Evolutionary conservation across 2,888 invertebrate species (phyloP).

Genomic region (Dromius quadrimaculatus): DNA sequence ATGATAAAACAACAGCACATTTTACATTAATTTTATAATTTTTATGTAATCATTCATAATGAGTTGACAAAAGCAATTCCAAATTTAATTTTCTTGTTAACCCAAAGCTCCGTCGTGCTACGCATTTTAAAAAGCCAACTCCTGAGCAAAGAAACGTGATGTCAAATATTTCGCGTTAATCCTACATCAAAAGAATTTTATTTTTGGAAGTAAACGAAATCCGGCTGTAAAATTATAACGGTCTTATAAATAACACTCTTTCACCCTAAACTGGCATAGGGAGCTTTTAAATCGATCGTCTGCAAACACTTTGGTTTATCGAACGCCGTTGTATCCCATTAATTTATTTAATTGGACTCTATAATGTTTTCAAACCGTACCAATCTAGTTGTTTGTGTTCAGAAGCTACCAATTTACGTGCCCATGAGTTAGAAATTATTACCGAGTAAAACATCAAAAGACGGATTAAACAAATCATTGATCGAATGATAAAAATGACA

Average conservation of each 20-base stretch:
- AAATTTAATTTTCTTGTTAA: too few relatives aligned
- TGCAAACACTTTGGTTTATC: slow-evolving; percentile 22
- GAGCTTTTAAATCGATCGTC: slow-evolving; percentile 24
- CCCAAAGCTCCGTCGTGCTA: too few relatives aligned
- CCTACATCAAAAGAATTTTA: too few relatives aligned
- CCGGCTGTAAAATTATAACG: slow-evolving; percentile 37
- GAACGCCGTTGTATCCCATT: slow-evolving; percentile 26
- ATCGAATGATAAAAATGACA: slow-evolving; percentile 29
- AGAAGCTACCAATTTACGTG: slow-evolving; percentile 42
- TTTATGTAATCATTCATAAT: too few relatives aligned
- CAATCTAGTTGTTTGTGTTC: slow-evolving; percentile 44
- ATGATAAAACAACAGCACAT: too few relatives aligned
- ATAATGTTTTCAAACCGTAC: slow-evolving; percentile 40
- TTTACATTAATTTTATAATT: too few relatives aligned
- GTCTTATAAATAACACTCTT: slow-evolving; percentile 44
- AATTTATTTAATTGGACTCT: slow-evolving; percentile 50
- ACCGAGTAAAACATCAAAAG: slow-evolving; percentile 48
- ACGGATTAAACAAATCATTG: slow-evolving; percentile 47
- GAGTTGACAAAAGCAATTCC: too few relatives aligned
- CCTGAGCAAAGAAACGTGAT: too few relatives aligned
- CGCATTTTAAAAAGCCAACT: too few relatives aligned
- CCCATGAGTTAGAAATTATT: slow-evolving; percentile 36
- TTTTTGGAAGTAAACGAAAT: too few relatives aligned
- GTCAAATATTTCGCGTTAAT: too few relatives aligned
- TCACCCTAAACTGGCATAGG: slow-evolving; percentile 41